Percentiles rank a stretch among this genome's conserved stretches.
Evolutionary conservation across 2,797 vertebrate species (phyloP).

Genomic region (Cynopterus sphinx): DNA sequence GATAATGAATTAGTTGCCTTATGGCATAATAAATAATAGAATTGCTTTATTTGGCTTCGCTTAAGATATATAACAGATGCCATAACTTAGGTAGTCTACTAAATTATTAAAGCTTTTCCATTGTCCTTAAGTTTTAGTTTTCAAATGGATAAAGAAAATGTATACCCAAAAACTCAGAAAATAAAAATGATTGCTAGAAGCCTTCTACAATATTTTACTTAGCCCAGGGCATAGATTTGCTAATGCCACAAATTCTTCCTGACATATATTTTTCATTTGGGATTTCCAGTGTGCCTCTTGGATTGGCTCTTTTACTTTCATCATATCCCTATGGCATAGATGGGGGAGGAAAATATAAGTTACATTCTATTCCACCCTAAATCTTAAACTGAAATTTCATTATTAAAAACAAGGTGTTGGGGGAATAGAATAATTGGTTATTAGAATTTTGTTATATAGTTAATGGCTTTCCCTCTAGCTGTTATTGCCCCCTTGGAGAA

Average conservation of each 20-base stretch:
- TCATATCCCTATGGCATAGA: not conserved
- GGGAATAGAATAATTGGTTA: not conserved
- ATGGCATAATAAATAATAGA: not conserved
- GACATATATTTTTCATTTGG: not conserved
- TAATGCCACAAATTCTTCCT: not conserved
- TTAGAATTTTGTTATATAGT: not conserved
- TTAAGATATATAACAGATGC: not conserved
- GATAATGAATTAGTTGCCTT: not conserved
- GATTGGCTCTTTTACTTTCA: not conserved
- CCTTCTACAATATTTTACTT: not conserved
- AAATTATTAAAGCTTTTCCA: not conserved
- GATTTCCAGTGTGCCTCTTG: not conserved
- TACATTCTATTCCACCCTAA: not conserved
- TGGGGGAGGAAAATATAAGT: not conserved
- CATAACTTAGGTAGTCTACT: not conserved
- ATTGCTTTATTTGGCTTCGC: not conserved
- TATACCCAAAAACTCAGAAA: not conserved
- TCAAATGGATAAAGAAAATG: not conserved
- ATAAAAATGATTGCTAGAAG: not conserved
- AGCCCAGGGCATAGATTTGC: not conserved
- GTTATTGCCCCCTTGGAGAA: not conserved
- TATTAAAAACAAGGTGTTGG: not conserved
- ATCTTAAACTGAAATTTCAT: slow-evolving; percentile 2
- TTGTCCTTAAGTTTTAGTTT: slow-evolving; percentile 22
- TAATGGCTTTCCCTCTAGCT: not conserved